Evolutionary conservation across 2,113 vertebrate species (phyloP), one percentile per base, ranked within the genome.

Genomic region (Calyptomena viridis): DNA sequence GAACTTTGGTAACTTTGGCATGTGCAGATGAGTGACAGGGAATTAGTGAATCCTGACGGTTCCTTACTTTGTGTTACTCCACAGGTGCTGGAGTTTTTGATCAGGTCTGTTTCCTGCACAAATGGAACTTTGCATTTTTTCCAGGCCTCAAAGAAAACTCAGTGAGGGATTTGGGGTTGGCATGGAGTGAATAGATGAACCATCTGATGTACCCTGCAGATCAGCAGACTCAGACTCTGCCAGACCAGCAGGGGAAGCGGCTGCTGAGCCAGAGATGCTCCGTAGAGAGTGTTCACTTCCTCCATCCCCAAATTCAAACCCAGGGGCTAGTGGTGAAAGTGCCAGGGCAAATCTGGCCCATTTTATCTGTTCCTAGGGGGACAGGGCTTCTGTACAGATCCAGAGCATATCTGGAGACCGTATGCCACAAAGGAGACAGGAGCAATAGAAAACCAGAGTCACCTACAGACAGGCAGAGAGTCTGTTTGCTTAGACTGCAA

Each of bases 131-230:
- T 93, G 55, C 66, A 2, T 66, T 94, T 93, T 93, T 92, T 73
- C 56, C 71, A 75, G 47, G 56, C 64, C 85, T 93, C 85, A 96
- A 47, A 96, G 72, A 90, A 94, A 95, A 74, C 88, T 89, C 85
- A 42, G 63, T 14, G 8, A 92, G 88, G 73, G 90, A 85, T 96
- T 94, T 95, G 52, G 62, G 76, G 25, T 50, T 95, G 92, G 92
- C 79, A 33, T 90, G 58, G 44, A 84, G 85, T 96, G 92, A 94
- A 97, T 93, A 94, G 85, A 86, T 96, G 92, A 90, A 39, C 85
- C 90, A 96, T 95, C 90, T 95, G 95, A 96, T 90, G 73, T 90
- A 90, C 79, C 90, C 75, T 84, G 92, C 63, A 80, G 93, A 96
- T 91, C 90, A 94, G 68, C 90, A 91, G 85, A 83, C 82, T 90